Evolutionary conservation across 2,113 vertebrate species (phyloP).

Genomic region (Hippoglossus stenolepis): DNA sequence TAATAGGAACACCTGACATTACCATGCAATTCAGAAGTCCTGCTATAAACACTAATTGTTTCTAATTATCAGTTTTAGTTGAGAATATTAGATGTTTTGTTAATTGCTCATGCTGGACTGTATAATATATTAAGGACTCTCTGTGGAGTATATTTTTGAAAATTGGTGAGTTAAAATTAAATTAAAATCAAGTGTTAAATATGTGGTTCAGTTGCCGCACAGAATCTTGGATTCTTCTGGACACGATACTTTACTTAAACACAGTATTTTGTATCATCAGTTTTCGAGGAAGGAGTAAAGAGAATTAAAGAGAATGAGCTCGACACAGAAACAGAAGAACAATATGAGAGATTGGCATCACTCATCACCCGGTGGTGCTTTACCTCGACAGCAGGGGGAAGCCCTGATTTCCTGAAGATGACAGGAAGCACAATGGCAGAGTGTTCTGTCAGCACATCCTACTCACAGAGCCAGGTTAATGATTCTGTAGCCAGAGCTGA

Average conservation of each 20-base stretch:
- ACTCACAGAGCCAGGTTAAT: constrained; percentile 79
- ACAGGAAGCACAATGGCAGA: constrained; percentile 80
- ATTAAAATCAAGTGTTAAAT: too few relatives aligned
- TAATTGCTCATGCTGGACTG: too few relatives aligned
- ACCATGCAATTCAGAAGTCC: neutral
- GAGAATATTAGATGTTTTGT: neutral
- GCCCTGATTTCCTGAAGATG: constrained; percentile 81
- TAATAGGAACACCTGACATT: neutral
- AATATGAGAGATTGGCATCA: constrained; percentile 46
- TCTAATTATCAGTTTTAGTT: neutral
- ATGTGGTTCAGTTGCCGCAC: neutral
- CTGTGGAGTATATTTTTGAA: too few relatives aligned
- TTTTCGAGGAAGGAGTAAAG: neutral
- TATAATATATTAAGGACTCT: too few relatives aligned
- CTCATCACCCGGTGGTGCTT: constrained; percentile 69
- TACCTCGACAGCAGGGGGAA: constrained; percentile 80
- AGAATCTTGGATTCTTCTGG: constrained; percentile 1
- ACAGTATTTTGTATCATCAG: constrained; percentile 6
- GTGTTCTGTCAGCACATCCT: constrained; percentile 80
- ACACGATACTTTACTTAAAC: neutral
- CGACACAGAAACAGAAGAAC: constrained; percentile 32
- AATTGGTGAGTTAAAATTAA: neutral
- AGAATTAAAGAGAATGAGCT: constrained; percentile 16
- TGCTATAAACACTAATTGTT: neutral
- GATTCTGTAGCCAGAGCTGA: constrained; percentile 75